Conservation (phyloP, 2,888 invertebrate genomes). For the Acronicta leporina region DNA sequence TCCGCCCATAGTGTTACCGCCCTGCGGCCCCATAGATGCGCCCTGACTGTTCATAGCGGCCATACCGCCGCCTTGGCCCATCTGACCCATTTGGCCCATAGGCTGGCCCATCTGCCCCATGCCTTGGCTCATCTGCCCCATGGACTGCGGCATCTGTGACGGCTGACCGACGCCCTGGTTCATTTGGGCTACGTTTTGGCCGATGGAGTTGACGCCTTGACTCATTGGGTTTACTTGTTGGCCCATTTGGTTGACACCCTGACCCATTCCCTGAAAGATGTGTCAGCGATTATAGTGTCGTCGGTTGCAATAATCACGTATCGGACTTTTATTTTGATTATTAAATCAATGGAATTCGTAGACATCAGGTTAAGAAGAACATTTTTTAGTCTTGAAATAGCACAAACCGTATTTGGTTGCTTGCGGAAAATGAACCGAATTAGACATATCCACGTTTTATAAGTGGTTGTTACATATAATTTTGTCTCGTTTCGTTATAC, state of each 20-base stretch:
- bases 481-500: not conserved
- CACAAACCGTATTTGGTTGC: too few species aligned
- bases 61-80: constrained; percentile 85
- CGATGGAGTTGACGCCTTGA: constrained; percentile 82
- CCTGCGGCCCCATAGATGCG: constrained; percentile 85
- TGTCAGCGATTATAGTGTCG: too few species aligned
- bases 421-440: too few species aligned
- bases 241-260: constrained; percentile 84
- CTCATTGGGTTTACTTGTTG: constrained; percentile 86
- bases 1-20: constrained; percentile 84
- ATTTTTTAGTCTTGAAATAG: too few species aligned
- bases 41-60: constrained; percentile 86
- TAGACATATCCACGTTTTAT: too few species aligned
- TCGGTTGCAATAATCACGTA: too few species aligned
- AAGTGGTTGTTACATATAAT: too few species aligned
- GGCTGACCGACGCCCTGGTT: constrained; percentile 84
- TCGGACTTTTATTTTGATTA: too few species aligned
- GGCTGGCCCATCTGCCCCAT: constrained; percentile 86
- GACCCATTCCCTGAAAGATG: constrained; percentile 80
- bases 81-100: constrained; percentile 88
- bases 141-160: constrained; percentile 81
- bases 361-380: too few species aligned
- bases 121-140: constrained; percentile 83
- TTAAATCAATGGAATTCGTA: too few species aligned
- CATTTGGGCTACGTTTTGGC: constrained; percentile 85